Evolutionary conservation across 2,797 vertebrate species (phyloP).

Genomic region (Sternotherus odoratus): DNA sequence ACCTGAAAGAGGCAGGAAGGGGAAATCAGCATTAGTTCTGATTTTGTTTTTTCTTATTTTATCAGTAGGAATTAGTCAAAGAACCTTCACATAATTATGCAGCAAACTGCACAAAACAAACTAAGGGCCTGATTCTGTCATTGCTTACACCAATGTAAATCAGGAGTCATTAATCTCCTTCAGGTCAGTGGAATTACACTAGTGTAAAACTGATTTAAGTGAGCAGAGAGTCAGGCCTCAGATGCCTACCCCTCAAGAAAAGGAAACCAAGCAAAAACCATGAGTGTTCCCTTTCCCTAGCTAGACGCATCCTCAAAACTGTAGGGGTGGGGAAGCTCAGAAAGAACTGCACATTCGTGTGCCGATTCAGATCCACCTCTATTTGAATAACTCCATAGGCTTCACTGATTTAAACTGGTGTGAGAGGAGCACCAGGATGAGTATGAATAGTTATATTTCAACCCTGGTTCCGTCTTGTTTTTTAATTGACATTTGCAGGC

Average conservation of each 20-base stretch:
- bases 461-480: background rate
- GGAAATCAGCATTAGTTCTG: background rate
- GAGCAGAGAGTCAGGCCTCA: fast-evolving
- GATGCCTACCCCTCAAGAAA: background rate
- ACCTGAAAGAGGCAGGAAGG: background rate
- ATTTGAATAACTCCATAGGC: background rate
- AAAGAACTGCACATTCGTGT: background rate
- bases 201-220: background rate
- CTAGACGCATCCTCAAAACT: background rate
- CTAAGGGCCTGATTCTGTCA: background rate
- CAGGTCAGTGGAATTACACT: background rate
- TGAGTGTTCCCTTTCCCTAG: background rate
- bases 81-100: background rate
- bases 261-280: background rate
- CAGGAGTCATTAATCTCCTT: background rate
- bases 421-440: background rate
- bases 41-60: background rate
- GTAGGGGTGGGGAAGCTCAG: background rate
- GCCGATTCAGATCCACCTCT: background rate
- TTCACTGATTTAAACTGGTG: background rate
- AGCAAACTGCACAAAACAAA: background rate
- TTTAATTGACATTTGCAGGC: background rate
- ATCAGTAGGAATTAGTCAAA: background rate
- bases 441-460: background rate
- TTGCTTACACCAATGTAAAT: background rate